These are phyloP conservation scores for Leiothrix lutea DNA, from an alignment of 2,113 vertebrate species.

Conservation along the genomic window DNA sequence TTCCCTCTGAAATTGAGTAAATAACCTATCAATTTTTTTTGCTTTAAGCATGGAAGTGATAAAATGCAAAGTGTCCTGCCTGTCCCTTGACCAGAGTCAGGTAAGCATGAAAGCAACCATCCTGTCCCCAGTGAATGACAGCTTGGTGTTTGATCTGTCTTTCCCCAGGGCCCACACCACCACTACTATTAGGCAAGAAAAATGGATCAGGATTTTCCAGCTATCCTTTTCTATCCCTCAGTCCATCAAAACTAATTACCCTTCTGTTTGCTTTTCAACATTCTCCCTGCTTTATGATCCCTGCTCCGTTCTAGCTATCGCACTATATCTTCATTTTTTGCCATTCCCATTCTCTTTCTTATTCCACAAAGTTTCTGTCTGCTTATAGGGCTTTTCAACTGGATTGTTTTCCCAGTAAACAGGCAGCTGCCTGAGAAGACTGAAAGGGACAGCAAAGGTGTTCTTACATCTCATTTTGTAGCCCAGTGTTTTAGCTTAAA, in stretches of 20 bases:
- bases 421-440: background rate
- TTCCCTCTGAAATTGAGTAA: background rate
- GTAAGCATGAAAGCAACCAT: background rate
- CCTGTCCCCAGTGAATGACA: background rate
- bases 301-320: fast-evolving
- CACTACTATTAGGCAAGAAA: background rate
- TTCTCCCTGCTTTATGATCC: background rate
- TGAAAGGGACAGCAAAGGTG: background rate
- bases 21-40: background rate
- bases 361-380: background rate
- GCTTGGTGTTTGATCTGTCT: background rate
- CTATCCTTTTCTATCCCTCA: background rate
- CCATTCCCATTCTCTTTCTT: background rate
- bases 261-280: background rate
- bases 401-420: background rate
- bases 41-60: background rate
- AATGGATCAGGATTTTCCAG: background rate
- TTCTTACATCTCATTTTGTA: background rate
- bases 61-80: background rate
- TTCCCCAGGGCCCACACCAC: background rate
- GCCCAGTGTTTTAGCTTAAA: background rate
- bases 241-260: background rate
- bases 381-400: background rate
- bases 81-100: background rate
- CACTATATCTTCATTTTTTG: background rate